Conservation (phyloP, 2,113 vertebrate genomes). For the Ovis aries region ARS-UI_Ramb_v3.0 NC_056059.1:33196001-33196500, state of each 20-base stretch:
- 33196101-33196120: neutral
- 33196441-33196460: neutral
- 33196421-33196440: neutral
- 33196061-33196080: neutral
- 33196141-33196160: neutral
- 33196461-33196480: neutral
- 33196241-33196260: neutral
- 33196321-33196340: neutral
- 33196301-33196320: neutral
- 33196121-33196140: neutral
- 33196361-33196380: neutral
- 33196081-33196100: neutral
- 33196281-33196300: neutral
- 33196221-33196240: neutral
- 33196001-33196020: neutral
- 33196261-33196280: neutral
- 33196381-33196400: neutral
- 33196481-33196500: neutral
- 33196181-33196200: neutral
- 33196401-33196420: neutral
- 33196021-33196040: neutral
- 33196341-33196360: neutral
- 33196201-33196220: neutral
- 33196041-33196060: neutral
- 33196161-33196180: neutral